phyloP scores from a whole-genome alignment of 2,888 invertebrate species.

The Halictus ligatus region DNA sequence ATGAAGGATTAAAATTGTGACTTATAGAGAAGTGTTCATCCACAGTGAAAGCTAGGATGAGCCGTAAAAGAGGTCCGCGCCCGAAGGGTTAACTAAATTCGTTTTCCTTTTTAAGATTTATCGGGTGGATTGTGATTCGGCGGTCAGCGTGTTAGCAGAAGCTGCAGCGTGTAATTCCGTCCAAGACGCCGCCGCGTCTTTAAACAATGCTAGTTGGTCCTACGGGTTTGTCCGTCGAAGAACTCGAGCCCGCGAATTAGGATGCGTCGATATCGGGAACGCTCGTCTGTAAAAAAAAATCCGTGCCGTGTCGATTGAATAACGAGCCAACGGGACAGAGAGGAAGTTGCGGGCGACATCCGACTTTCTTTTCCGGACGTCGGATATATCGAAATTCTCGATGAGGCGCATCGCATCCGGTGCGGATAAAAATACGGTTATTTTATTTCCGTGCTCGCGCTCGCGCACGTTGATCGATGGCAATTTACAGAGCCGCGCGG shows the following conservation, averaged over 20 bases:
- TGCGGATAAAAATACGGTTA: conserved; percentile 57
- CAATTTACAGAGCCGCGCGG: conserved; percentile 24
- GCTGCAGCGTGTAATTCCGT: conserved; percentile 26
- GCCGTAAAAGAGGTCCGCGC: background rate
- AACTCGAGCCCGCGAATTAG: background rate
- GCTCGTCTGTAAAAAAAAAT: conserved; percentile 18
- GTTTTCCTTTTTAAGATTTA: too few relatives aligned
- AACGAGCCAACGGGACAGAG: conserved; percentile 36
- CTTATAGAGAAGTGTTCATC: too few relatives aligned
- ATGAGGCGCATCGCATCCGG: conserved; percentile 54
- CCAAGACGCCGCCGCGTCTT: conserved; percentile 26
- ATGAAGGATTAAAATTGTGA: too few relatives aligned
- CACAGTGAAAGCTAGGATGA: too few relatives aligned
- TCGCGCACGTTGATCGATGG: conserved; percentile 8
- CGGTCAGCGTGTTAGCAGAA: background rate
- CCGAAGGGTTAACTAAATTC: background rate
- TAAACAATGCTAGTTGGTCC: background rate
- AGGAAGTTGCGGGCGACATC: conserved; percentile 57
- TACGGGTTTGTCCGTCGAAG: background rate
- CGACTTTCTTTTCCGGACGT: conserved; percentile 63
- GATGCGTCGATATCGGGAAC: conserved; percentile 33
- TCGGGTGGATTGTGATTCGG: background rate
- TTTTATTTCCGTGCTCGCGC: conserved; percentile 28
- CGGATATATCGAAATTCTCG: conserved; percentile 60
- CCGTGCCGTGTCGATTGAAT: conserved; percentile 50